These are phyloP conservation scores for Salvator merianae DNA, from an alignment of 2,113 vertebrate genomes.

Conservation along the genomic window DNA sequence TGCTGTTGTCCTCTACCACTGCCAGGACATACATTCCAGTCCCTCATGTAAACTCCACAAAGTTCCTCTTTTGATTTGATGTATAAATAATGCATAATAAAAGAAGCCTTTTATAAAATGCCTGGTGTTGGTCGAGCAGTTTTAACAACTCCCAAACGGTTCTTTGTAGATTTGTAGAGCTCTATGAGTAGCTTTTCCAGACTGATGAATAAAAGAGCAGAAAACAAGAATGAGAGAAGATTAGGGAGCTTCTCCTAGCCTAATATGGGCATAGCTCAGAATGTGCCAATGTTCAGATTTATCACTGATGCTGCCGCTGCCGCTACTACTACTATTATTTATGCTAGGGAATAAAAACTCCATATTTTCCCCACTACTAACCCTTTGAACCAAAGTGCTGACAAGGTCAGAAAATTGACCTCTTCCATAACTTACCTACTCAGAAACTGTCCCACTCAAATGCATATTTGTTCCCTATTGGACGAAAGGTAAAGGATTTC, in stretches of 20 bases:
- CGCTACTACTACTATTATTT: too few relatives aligned
- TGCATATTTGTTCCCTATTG: neutral
- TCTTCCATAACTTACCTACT: too few relatives aligned
- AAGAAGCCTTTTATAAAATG: constrained; percentile 59
- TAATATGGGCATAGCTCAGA: neutral
- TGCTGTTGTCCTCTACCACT: constrained; percentile 4
- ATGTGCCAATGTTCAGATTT: too few relatives aligned
- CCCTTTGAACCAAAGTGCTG: too few relatives aligned
- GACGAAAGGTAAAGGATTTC: too few relatives aligned
- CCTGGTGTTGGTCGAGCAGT: constrained; percentile 1
- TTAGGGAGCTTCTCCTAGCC: neutral
- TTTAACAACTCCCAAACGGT: constrained; percentile 38
- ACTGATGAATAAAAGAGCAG: accelerated
- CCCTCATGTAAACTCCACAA: constrained; percentile 60
- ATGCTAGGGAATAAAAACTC: too few relatives aligned
- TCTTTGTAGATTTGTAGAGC: neutral
- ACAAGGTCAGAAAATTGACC: too few relatives aligned
- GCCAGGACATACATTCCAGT: constrained; percentile 52
- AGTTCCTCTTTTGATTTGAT: constrained; percentile 57
- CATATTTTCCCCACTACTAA: too few relatives aligned
- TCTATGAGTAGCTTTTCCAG: accelerated
- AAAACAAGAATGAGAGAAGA: neutral
- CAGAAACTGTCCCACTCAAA: neutral
- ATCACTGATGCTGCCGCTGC: too few relatives aligned
- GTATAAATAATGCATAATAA: constrained; percentile 69